Evolutionary conservation across 2,797 vertebrate species (phyloP).

Genomic region (Oreonectes daqikongensis): DNA sequence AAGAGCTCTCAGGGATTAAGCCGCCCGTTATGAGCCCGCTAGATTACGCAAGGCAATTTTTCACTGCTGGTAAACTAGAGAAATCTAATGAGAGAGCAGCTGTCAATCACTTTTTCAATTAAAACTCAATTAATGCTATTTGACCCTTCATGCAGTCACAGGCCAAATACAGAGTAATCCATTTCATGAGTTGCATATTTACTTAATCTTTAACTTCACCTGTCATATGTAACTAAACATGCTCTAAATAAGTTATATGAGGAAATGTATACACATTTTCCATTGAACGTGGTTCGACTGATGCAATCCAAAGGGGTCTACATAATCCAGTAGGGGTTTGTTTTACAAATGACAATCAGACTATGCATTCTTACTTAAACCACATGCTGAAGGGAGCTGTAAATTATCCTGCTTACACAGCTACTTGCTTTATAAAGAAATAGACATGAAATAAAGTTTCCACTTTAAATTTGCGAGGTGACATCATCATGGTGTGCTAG

Average conservation of each 20-base stretch:
- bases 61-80: conserved; percentile 23
- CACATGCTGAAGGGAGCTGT: neutral
- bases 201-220: neutral
- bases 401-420: neutral
- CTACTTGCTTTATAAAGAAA: neutral
- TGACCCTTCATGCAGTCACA: neutral
- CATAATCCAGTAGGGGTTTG: neutral
- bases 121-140: conserved; percentile 9
- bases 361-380: neutral
- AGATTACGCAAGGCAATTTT: conserved; percentile 18
- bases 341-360: neutral
- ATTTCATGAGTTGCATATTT: neutral
- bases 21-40: neutral
- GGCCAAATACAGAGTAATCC: neutral
- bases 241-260: neutral
- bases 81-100: conserved; percentile 23
- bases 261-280: neutral
- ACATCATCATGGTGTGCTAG: neutral
- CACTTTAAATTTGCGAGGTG: neutral
- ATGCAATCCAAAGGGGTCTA: neutral
- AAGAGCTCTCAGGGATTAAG: conserved; percentile 27
- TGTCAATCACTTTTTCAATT: conserved; percentile 26
- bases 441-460: neutral
- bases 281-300: neutral
- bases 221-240: neutral